A percentile compares a stretch with the other conserved stretches of the same genome.
phyloP scores from a whole-genome alignment of 2,888 invertebrate genomes.

The Drosophila pseudotakahashii region DNA sequence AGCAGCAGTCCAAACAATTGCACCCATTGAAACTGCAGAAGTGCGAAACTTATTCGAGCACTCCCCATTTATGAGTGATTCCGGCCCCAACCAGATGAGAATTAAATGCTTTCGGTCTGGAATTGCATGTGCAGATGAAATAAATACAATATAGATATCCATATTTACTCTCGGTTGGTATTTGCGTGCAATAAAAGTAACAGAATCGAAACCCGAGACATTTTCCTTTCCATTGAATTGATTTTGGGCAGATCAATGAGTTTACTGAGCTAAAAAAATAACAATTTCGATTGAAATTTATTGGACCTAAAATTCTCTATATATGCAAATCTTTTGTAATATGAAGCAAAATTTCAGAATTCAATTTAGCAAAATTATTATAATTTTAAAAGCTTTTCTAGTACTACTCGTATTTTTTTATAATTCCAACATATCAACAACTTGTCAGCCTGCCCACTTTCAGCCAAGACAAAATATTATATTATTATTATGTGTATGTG shows the following conservation, averaged over 20 bases:
- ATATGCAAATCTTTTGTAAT: not conserved
- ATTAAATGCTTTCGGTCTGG: not conserved
- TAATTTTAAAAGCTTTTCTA: not conserved
- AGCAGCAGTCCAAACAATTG: constrained; percentile 60
- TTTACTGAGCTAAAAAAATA: not conserved
- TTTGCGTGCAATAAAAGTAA: constrained; percentile 33
- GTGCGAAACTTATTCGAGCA: constrained; percentile 54
- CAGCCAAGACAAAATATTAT: constrained; percentile 21
- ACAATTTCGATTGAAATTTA: not conserved
- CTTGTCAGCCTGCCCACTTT: constrained; percentile 26
- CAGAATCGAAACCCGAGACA: constrained; percentile 19
- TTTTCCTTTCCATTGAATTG: constrained; percentile 3
- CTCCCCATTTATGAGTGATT: constrained; percentile 62
- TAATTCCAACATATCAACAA: not conserved
- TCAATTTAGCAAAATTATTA: not conserved
- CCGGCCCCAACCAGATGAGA: not conserved
- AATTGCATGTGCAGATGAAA: constrained; percentile 32
- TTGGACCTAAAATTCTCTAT: not conserved
- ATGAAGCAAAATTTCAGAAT: not conserved
- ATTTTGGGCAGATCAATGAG: constrained; percentile 13
- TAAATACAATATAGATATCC: constrained; percentile 30
- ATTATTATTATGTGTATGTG: constrained; percentile 37
- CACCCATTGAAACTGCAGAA: constrained; percentile 36
- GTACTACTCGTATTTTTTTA: no score
- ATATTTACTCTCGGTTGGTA: constrained; percentile 29